A percentile compares a stretch with the other conserved stretches of the same genome.
Evolutionary conservation across 1,140 invertebrate species (phyloP).

Genomic region (Alviniconcha marisindica): DNA sequence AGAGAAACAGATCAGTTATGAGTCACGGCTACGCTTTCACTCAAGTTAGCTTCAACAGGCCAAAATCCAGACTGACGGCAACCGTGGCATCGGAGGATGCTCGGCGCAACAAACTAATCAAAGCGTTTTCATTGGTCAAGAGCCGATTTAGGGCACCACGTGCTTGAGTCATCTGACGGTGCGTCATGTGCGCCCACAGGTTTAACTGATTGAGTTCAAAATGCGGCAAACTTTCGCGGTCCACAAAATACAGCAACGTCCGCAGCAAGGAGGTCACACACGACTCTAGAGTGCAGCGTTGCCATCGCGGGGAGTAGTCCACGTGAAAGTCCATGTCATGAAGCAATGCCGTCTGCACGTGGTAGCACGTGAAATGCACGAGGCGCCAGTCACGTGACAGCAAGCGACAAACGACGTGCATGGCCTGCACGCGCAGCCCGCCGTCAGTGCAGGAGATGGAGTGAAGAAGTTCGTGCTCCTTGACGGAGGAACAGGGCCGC

Average conservation of each 20-base stretch:
- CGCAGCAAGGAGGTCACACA: constrained; percentile 57
- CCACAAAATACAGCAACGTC: constrained; percentile 54
- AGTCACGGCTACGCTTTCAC: too few relatives aligned
- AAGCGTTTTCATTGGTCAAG: constrained; percentile 38
- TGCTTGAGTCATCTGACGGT: neutral
- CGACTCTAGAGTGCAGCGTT: constrained; percentile 54
- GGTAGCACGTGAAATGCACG: constrained; percentile 52
- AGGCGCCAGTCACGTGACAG: constrained; percentile 62
- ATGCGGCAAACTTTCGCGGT: constrained; percentile 53
- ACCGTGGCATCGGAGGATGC: neutral
- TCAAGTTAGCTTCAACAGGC: neutral
- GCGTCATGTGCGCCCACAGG: constrained; percentile 40
- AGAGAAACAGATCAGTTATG: too few relatives aligned
- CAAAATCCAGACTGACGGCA: neutral
- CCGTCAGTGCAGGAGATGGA: constrained; percentile 60
- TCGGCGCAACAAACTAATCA: constrained; percentile 37
- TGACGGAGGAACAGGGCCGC: constrained; percentile 51
- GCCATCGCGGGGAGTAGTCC: constrained; percentile 64
- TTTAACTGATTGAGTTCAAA: constrained; percentile 60
- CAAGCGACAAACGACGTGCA: constrained; percentile 53
- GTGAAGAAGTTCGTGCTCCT: constrained; percentile 56
- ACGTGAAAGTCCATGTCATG: constrained; percentile 63
- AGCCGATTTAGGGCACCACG: constrained; percentile 39
- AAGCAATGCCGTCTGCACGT: constrained; percentile 60
- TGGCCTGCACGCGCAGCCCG: constrained; percentile 54